Conservation (phyloP, 2,888 invertebrate genomes). For the Parnassius glacialis region DNA sequence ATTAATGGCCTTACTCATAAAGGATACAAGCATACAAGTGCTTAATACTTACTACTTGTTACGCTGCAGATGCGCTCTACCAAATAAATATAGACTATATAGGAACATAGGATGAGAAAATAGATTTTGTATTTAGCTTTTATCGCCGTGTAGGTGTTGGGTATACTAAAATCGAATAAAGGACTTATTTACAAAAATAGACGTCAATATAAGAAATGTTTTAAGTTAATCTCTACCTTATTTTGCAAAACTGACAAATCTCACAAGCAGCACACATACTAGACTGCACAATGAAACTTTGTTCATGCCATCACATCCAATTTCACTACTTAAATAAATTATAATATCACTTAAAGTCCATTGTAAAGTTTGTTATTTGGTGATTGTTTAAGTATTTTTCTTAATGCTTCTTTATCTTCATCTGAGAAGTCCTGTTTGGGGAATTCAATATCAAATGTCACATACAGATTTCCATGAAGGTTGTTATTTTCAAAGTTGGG, state of each 20-base stretch:
- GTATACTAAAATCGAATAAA: no score
- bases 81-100: no score
- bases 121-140: no score
- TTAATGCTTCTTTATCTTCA: conserved; percentile 92
- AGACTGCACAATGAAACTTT: conserved; percentile 37
- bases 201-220: no score
- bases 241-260: conserved; percentile 42
- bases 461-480: conserved; percentile 93
- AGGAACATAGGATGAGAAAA: no score
- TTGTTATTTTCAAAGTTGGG: conserved; percentile 99
- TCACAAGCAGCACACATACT: conserved; percentile 50
- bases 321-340: conserved; percentile 72
- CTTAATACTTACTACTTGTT: no score
- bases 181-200: no score
- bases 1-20: no score
- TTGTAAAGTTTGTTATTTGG: conserved; percentile 95
- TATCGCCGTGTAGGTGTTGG: no score
- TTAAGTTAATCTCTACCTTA: conserved; percentile 15
- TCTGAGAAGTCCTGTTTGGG: conserved; percentile 94
- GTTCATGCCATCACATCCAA: conserved; percentile 61
- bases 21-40: no score
- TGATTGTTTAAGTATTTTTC: conserved; percentile 90
- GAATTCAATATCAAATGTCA: conserved; percentile 99
- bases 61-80: no score
- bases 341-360: conserved; percentile 84